Evolutionary conservation across 2,888 invertebrate genomes (phyloP).

Genomic region (Lithophane semibrunnea): DNA sequence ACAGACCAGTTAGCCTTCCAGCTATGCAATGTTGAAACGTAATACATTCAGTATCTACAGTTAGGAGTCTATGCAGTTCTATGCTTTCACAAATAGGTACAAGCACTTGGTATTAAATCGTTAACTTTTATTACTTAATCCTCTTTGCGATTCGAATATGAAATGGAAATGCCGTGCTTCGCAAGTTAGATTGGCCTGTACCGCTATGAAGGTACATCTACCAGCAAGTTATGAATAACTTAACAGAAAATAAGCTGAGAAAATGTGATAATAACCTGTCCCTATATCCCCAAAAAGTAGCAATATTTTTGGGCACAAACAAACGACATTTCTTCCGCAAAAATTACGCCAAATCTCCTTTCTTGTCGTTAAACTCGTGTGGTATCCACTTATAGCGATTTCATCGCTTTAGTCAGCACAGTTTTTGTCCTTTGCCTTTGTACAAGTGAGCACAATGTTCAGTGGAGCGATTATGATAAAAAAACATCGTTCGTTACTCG

Average conservation of each 20-base stretch:
- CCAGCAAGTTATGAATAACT: background rate
- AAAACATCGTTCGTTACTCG: slow-evolving; percentile 30
- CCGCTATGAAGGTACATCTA: background rate
- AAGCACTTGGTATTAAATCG: slow-evolving; percentile 10
- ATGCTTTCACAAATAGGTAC: slow-evolving; percentile 32
- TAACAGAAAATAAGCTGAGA: background rate
- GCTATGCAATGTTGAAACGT: slow-evolving; percentile 61
- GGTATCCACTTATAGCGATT: slow-evolving; percentile 37
- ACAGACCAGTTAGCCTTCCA: slow-evolving; percentile 68
- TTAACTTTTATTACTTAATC: slow-evolving; percentile 22
- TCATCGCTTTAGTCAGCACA: slow-evolving; percentile 42
- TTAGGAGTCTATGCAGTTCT: slow-evolving; percentile 31
- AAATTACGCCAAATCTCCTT: slow-evolving; percentile 38
- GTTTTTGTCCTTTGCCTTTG: slow-evolving; percentile 56
- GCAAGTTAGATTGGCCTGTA: background rate
- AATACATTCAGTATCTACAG: slow-evolving; percentile 45
- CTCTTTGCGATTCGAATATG: slow-evolving; percentile 17
- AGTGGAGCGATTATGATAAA: slow-evolving; percentile 48
- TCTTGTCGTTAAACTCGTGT: slow-evolving; percentile 48
- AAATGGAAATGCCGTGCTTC: background rate
- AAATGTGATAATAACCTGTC: background rate
- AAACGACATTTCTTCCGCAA: background rate
- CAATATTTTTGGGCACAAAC: background rate
- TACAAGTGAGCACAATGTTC: slow-evolving; percentile 51
- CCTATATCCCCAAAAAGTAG: background rate